phyloP scores from a whole-genome alignment of 2,888 invertebrate genomes.

The Catocala nupta region DNA sequence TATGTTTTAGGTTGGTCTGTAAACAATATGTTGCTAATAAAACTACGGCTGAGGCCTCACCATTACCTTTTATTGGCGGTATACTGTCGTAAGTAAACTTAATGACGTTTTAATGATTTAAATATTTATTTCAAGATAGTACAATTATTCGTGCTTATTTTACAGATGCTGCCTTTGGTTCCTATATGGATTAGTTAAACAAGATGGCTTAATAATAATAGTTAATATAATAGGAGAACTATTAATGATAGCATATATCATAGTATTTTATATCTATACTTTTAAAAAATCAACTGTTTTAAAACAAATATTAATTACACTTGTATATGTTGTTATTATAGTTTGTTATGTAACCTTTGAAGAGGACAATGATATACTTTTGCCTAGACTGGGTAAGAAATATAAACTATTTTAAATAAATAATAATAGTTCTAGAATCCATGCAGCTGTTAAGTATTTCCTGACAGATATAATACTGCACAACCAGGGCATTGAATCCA shows the following conservation, averaged over 20 bases:
- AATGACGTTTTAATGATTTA: not conserved
- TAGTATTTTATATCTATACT: constrained; percentile 91
- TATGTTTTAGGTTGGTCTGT: constrained; percentile 90
- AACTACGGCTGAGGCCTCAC: constrained; percentile 92
- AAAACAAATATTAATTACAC: constrained; percentile 87
- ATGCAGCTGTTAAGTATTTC: no score
- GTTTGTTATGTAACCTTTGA: constrained; percentile 88
- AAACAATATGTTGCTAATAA: constrained; percentile 91
- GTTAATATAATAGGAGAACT: constrained; percentile 92
- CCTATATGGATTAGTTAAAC: constrained; percentile 92
- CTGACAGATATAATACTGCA: no score
- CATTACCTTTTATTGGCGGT: constrained; percentile 92
- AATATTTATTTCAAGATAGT: constrained; percentile 5
- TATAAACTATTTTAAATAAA: not conserved
- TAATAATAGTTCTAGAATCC: no score
- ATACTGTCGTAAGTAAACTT: constrained; percentile 89
- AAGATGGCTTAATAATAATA: constrained; percentile 90
- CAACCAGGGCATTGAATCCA: no score
- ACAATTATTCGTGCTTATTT: constrained; percentile 44
- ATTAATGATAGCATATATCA: constrained; percentile 90
- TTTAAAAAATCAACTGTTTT: constrained; percentile 90
- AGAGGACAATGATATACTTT: constrained; percentile 82
- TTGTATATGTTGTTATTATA: constrained; percentile 83
- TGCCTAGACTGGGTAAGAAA: constrained; percentile 88
- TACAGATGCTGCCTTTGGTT: constrained; percentile 93